Conservation (phyloP, 53 echinoderm and acorn worm genomes). For the Mesocentrotus franciscanus region DNA sequence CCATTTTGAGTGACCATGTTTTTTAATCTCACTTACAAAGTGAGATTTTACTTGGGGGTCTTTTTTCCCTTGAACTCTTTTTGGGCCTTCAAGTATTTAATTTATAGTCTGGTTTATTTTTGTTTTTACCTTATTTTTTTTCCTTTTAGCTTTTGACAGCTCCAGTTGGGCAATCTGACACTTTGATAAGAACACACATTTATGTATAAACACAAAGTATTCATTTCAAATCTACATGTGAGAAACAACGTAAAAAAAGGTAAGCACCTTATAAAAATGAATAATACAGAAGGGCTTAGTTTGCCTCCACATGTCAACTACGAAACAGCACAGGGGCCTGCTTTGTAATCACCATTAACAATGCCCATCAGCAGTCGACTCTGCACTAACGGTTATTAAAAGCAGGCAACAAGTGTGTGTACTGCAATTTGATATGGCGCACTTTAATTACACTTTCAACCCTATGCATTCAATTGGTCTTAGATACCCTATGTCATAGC, state of each 20-base stretch:
- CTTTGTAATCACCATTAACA: conserved; percentile 17
- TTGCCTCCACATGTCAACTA: conserved; percentile 10
- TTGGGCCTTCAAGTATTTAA: too few species aligned
- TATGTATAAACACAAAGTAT: neutral
- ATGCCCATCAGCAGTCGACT: neutral
- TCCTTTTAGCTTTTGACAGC: too few species aligned
- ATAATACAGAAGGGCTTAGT: conserved; percentile 9
- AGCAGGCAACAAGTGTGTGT: conserved; percentile 28
- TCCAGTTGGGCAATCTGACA: too few species aligned
- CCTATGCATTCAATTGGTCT: neutral
- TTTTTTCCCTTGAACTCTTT: too few species aligned
- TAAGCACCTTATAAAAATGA: neutral
- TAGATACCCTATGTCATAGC: neutral
- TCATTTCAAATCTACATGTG: neutral
- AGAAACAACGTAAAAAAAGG: neutral
- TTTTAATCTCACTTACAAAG: too few species aligned
- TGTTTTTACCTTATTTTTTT: too few species aligned
- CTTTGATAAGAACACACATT: too few species aligned
- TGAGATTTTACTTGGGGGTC: too few species aligned
- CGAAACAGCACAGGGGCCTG: neutral
- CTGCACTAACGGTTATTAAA: neutral
- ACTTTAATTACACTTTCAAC: conserved; percentile 17
- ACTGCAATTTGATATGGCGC: neutral
- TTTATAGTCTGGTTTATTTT: too few species aligned
- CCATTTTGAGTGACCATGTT: too few species aligned